Percentiles rank a stretch among this genome's conserved stretches.
These are phyloP conservation scores for Cyrtodaria siliqua DNA, from an alignment of 2,888 invertebrate species.

Conservation along the genomic window DNA sequence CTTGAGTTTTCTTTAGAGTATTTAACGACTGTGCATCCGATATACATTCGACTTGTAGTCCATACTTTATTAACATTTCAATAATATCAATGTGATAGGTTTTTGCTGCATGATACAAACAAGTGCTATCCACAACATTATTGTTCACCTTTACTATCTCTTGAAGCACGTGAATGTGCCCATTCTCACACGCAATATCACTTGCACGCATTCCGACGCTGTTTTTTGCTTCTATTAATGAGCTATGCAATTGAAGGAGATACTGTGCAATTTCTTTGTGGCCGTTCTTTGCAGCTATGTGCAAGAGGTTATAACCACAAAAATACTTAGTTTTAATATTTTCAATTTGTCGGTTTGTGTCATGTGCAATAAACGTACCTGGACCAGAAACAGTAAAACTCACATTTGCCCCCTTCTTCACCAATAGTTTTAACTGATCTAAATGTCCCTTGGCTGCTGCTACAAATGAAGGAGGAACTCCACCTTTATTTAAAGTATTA, in stretches of 20 bases:
- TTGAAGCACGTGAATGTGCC: constrained; percentile 5
- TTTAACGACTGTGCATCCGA: background rate
- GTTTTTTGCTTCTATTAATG: background rate
- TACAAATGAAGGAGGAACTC: background rate
- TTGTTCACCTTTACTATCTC: background rate
- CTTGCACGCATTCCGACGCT: constrained; percentile 5
- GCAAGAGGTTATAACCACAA: background rate
- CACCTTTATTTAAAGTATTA: background rate
- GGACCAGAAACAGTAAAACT: background rate
- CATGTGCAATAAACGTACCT: background rate
- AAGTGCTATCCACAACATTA: background rate
- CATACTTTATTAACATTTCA: background rate
- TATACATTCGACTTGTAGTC: too few species aligned
- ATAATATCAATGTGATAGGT: too few species aligned
- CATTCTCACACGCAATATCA: constrained; percentile 38
- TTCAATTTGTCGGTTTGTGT: background rate
- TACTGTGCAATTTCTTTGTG: background rate
- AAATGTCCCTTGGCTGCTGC: constrained; percentile 9
- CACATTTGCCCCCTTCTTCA: constrained; percentile 3
- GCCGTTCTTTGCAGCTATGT: background rate
- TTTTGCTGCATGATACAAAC: constrained; percentile 12
- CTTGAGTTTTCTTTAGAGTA: background rate
- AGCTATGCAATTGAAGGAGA: background rate
- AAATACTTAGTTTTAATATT: background rate
- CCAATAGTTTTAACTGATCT: constrained; percentile 7